Evolutionary conservation across 2,888 invertebrate genomes (phyloP), one percentile per base, ranked within the genome.

Genomic region (Drosophila niveifrons): DNA sequence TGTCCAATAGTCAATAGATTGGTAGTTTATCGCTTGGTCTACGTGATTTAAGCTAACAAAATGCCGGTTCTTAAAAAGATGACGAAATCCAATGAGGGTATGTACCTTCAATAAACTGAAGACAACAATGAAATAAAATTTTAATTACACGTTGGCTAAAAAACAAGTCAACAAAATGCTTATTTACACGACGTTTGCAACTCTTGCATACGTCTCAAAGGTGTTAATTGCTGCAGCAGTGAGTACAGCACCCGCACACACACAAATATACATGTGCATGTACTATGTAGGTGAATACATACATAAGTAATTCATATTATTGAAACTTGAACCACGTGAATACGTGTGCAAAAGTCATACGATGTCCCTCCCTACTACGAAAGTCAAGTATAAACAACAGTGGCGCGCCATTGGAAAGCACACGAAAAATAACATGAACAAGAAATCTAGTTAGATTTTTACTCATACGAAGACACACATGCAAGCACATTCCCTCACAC

Each of bases 281-380:
- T 31, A 31, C 2, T 31, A 31, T 31, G 23, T 23, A 23, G 31
- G 31, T 31, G 3, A 10, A 31, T 10, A 13, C 1, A 39, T 39
- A 39, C 28, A 41, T 23, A 23, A 23, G 6, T 23, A 23, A 23
- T 31, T 62, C 66, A 75, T 47, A 66, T 47, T 71, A 78, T 39
- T 62, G 51, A 74, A 81, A 82, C 76, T 70, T 68, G 62, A 82
- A 65, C 78, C 66, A 56, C 41, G 52, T 64, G 80, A 79, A 74
- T 78, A 75, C 75, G 58, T 71, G 68, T 77, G 66, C 65, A 44
- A 61, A 80, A 82, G 80, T 90, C 90, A 84, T 90, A 78, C 90
- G 90, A 90, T 88, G 66, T n/a, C 36, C 66, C 56, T 53, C 36
- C 66, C 56, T 53, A 53, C 48, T 44, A 18, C 44, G 62, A 55